Percentiles rank a stretch among this genome's conserved stretches.
Conservation (phyloP, 1,140 invertebrate genomes). For the Medauroidea extradentata region DNA sequence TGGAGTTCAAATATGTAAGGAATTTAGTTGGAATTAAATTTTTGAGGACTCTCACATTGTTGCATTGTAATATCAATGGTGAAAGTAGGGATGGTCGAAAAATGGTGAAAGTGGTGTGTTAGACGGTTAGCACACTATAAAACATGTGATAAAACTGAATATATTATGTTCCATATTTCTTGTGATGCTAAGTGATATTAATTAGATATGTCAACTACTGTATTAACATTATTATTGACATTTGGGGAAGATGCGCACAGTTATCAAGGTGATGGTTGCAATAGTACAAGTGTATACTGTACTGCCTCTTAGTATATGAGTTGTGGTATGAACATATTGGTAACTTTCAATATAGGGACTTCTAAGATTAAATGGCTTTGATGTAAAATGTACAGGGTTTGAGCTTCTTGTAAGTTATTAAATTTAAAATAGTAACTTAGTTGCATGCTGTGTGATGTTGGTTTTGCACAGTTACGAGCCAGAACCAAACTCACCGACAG, state of each 20-base stretch:
- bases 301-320: background rate
- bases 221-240: too few relatives aligned
- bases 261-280: too few relatives aligned
- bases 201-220: too few relatives aligned
- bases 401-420: background rate
- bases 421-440: background rate
- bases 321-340: background rate
- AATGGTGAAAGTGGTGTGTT: too few relatives aligned
- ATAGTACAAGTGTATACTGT: too few relatives aligned
- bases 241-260: too few relatives aligned
- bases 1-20: too few relatives aligned
- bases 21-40: too few relatives aligned
- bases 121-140: too few relatives aligned
- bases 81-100: too few relatives aligned
- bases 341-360: background rate
- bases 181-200: background rate
- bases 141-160: background rate
- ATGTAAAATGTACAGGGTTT: background rate
- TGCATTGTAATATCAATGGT: too few relatives aligned
- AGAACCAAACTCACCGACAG: background rate
- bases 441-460: background rate
- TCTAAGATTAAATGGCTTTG: background rate
- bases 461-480: conserved; percentile 3
- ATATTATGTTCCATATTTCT: background rate
- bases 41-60: too few relatives aligned